Evolutionary conservation across 2,888 invertebrate genomes (phyloP).

Genomic region (Agelastica alni): DNA sequence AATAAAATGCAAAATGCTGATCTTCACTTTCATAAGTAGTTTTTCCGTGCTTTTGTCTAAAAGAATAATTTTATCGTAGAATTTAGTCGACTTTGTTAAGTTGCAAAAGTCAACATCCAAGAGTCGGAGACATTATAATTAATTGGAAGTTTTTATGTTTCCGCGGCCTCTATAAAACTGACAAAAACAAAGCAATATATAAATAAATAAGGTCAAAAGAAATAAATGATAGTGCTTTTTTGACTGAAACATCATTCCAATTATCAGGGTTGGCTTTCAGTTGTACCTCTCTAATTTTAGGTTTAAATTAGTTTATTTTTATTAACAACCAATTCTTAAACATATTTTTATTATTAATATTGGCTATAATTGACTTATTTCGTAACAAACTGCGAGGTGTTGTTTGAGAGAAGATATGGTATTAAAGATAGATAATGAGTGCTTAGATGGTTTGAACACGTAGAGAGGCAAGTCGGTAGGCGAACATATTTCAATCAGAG

Average conservation of each 20-base stretch:
- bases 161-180: slow-evolving; percentile 19
- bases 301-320: too few species aligned
- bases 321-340: too few species aligned
- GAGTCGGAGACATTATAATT: slow-evolving; percentile 34
- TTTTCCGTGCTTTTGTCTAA: slow-evolving; percentile 23
- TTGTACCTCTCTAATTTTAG: too few species aligned
- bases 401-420: too few species aligned
- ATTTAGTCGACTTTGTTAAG: slow-evolving; percentile 37
- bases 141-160: slow-evolving; percentile 34
- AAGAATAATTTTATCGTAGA: slow-evolving; percentile 38
- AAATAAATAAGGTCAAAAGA: slow-evolving; percentile 34
- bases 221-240: slow-evolving; percentile 26
- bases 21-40: not conserved
- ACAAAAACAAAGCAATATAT: slow-evolving; percentile 35
- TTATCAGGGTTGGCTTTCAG: slow-evolving; percentile 1
- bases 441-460: too few species aligned
- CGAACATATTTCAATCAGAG: too few species aligned
- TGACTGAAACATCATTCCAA: slow-evolving; percentile 15
- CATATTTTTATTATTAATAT: too few species aligned
- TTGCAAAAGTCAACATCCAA: slow-evolving; percentile 19
- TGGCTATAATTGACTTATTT: too few species aligned
- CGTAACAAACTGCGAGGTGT: too few species aligned
- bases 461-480: too few species aligned
- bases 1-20: not conserved
- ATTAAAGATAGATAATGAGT: too few species aligned